phyloP scores from a whole-genome alignment of 2,797 vertebrate species.

The Melanotaenia boesemani region DNA sequence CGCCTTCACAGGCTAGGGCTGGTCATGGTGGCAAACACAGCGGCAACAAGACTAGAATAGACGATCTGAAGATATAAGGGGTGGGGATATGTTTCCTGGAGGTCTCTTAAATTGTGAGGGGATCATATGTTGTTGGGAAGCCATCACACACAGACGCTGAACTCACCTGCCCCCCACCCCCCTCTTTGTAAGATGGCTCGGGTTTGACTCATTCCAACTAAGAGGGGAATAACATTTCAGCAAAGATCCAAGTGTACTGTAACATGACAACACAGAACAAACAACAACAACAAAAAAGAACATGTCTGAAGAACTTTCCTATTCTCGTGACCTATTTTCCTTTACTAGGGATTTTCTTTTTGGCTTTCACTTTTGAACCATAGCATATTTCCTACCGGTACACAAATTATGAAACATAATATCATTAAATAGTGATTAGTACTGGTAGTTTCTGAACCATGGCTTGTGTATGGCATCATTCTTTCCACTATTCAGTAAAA shows the following conservation, averaged over 20 bases:
- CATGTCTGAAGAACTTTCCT: slow-evolving; percentile 19
- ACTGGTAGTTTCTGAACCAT: slow-evolving; percentile 15
- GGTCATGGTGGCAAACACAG: slow-evolving; percentile 77
- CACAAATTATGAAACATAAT: slow-evolving; percentile 11
- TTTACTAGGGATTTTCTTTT: slow-evolving; percentile 2
- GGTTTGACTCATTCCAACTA: slow-evolving; percentile 68
- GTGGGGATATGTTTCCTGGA: slow-evolving; percentile 56
- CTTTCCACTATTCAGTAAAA: slow-evolving; percentile 24
- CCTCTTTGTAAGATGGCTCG: slow-evolving; percentile 32
- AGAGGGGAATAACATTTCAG: slow-evolving; percentile 33
- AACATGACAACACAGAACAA: slow-evolving; percentile 22
- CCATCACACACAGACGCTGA: slow-evolving; percentile 31
- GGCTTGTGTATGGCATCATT: slow-evolving; percentile 11
- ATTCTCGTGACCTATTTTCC: slow-evolving; percentile 5
- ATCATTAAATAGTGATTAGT: slow-evolving; percentile 1
- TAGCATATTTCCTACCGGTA: slow-evolving; percentile 9
- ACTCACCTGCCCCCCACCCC: slow-evolving; percentile 10
- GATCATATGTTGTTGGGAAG: slow-evolving; percentile 51
- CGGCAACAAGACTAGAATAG: slow-evolving; percentile 85
- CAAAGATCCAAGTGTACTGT: slow-evolving; percentile 23
- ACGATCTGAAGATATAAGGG: slow-evolving; percentile 85
- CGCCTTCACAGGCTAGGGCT: slow-evolving; percentile 71
- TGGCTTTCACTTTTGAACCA: slow-evolving; percentile 21
- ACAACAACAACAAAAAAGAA: background rate
- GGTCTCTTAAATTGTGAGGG: slow-evolving; percentile 69